Evolutionary conservation across 2,113 vertebrate species (phyloP), one percentile per base, ranked within the genome.

Genomic region (Salvelinus namaycush): DNA sequence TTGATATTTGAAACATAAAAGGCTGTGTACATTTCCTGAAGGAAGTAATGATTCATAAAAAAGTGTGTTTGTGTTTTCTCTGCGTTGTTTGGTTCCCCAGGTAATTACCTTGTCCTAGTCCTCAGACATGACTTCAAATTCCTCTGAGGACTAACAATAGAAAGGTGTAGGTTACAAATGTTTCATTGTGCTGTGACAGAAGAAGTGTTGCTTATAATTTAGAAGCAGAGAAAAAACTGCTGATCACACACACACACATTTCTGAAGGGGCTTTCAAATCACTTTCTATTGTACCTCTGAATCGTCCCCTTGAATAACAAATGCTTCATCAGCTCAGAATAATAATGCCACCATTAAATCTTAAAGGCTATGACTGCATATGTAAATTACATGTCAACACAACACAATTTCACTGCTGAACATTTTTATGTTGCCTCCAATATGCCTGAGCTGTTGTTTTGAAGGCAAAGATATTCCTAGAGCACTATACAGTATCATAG

Each of bases 1-100:
- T 79, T 83, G 80, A 73, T 84, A 83, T 83, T 77, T 77, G 68
- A 79, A 83, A 68, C 79, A 76, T 74, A 31, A 73, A 60, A 54
- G 76, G 70, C 71, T 68, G 48, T 34, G 34, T 39, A 24, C 60
- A 24, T 49, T 31, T 49, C 68, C 67, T 74, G 14, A 18, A 3
- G 64, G 73, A 60, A 69, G 31, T 76, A 29, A 82, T 83, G 77
- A 81, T 31, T 86, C 66, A n/a, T 80, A 54, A 68, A 80, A 22
- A 75, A 54, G 77, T 20, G 9, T 20, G 65, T 31, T 65, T 9
- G 65, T 60, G 68, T 78, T 31, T 31, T 5, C 27, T 82, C 29
- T 39, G 9, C 12, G 5, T 59, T 69, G 57, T 77, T 54, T 81
- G 26, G 78, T 85, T 80, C 44, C 75, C 76, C 26, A n/a, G 51